A percentile compares a stretch with the other conserved stretches of the same genome.
These are phyloP conservation scores for Dicaeum eximium DNA, from an alignment of 2,113 vertebrate genomes.

Conservation along the genomic window DNA sequence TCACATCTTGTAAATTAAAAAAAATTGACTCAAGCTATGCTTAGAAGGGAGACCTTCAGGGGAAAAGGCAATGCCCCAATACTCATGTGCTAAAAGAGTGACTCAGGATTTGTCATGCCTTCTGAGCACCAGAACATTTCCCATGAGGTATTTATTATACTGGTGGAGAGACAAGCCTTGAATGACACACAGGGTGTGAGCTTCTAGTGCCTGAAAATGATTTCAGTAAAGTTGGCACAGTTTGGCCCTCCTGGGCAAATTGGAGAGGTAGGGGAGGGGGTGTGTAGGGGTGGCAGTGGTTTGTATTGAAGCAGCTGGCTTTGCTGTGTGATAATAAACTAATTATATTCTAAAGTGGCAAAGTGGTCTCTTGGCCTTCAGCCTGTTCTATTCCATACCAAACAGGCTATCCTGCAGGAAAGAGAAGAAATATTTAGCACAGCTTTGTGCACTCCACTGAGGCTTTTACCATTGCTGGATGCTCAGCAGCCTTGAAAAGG, in stretches of 20 bases:
- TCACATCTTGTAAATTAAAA: background rate
- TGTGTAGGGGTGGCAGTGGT: background rate
- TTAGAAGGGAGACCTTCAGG: background rate
- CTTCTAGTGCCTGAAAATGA: background rate
- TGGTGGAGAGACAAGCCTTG: background rate
- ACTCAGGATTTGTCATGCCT: background rate
- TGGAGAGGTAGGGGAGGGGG: fast-evolving
- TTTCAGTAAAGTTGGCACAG: background rate
- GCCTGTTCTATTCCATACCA: background rate
- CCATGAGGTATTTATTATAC: background rate
- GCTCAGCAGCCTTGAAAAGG: background rate
- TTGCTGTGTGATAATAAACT: background rate
- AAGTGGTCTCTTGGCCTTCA: background rate
- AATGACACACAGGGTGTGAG: background rate
- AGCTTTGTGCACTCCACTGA: background rate
- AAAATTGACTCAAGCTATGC: background rate
- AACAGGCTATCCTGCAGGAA: background rate
- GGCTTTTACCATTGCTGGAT: background rate
- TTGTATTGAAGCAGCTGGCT: background rate
- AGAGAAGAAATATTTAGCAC: background rate
- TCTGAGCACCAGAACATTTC: background rate
- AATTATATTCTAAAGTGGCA: background rate
- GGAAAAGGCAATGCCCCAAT: background rate
- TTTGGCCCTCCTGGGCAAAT: background rate
- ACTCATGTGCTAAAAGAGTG: background rate